These are phyloP conservation scores for Dioctria linearis DNA, from an alignment of 2,888 invertebrate genomes.

Conservation along the genomic window DNA sequence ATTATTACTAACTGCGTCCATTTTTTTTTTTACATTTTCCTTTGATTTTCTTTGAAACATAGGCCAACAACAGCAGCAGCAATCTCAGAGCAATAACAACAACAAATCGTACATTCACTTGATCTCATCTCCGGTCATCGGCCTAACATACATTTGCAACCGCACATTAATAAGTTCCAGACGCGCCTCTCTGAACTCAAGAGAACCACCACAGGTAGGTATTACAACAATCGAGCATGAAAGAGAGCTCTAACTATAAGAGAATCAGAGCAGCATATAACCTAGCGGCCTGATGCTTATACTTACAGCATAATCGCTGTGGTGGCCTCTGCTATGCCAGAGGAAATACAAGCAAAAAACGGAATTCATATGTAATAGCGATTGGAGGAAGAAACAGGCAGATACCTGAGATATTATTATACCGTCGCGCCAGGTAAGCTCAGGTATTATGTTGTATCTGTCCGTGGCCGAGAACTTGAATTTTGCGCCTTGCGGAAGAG, in stretches of 20 bases:
- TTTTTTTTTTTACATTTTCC: too few species aligned
- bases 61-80: not conserved
- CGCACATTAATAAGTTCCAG: slow-evolving; percentile 11
- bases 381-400: slow-evolving; percentile 7
- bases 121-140: slow-evolving; percentile 67
- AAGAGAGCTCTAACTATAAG: slow-evolving; percentile 17
- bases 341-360: slow-evolving; percentile 8
- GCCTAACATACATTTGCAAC: slow-evolving; percentile 69
- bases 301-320: too few species aligned
- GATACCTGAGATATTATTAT: slow-evolving; percentile 37
- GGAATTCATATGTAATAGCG: slow-evolving; percentile 10
- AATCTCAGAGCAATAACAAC: too few species aligned
- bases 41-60: too few species aligned
- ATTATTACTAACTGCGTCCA: too few species aligned
- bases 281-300: not conserved
- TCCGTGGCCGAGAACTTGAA: slow-evolving; percentile 55
- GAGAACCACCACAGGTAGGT: not conserved
- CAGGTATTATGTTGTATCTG: slow-evolving; percentile 48
- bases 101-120: slow-evolving; percentile 46
- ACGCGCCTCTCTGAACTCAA: slow-evolving; percentile 20
- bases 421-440: slow-evolving; percentile 36
- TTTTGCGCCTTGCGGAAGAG: slow-evolving; percentile 45
- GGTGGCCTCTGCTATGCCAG: too few species aligned
- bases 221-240: not conserved
- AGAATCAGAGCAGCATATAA: not conserved